These are phyloP conservation scores for Rhagoletis zephyria DNA, from an alignment of 1,140 invertebrate genomes.

Conservation along the genomic window DNA sequence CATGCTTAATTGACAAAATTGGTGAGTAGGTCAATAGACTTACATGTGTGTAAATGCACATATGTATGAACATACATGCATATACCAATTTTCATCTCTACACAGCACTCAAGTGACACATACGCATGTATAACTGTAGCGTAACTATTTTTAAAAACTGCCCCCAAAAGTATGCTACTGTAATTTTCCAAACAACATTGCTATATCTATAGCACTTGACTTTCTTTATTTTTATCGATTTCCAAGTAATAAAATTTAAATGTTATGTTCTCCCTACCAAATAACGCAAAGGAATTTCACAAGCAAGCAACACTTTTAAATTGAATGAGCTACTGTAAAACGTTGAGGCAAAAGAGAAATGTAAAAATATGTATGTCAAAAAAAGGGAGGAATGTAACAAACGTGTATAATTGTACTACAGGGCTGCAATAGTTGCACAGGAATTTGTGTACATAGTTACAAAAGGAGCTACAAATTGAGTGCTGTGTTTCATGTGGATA, in stretches of 20 bases:
- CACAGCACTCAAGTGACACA: background rate
- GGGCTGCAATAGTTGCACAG: background rate
- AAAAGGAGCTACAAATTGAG: background rate
- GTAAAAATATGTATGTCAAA: background rate
- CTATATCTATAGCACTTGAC: background rate
- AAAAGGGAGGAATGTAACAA: background rate
- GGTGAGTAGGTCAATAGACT: background rate
- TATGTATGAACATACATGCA: background rate
- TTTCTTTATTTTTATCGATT: background rate
- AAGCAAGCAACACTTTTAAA: background rate
- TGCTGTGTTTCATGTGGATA: background rate
- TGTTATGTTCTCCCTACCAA: background rate
- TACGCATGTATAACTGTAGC: background rate
- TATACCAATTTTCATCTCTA: background rate
- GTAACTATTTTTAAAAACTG: background rate
- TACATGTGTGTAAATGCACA: too few relatives aligned
- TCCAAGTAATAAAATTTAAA: slow-evolving; percentile 19
- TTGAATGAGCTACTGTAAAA: background rate
- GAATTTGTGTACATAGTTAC: too few relatives aligned
- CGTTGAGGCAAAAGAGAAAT: background rate
- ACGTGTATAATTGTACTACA: background rate
- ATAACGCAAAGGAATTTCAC: background rate
- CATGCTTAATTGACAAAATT: background rate
- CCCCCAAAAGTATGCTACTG: background rate
- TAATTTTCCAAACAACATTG: background rate